Evolutionary conservation across 2,888 invertebrate genomes (phyloP), one percentile per base, ranked within the genome.

Genomic region (Sarcophaga caerulescens): DNA sequence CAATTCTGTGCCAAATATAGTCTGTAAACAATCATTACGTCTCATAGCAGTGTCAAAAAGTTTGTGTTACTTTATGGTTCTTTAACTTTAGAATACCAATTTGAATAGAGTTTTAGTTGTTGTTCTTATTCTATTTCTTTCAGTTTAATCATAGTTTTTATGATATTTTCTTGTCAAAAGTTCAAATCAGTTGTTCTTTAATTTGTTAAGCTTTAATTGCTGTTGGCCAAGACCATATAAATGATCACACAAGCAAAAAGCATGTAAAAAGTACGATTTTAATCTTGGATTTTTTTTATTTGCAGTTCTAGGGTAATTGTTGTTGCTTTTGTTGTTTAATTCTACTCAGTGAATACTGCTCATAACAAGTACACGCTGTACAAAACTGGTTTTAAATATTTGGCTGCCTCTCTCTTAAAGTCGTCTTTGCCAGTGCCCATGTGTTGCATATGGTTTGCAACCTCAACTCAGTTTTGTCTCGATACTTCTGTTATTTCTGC

Each of bases 141-240:
- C 2, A 62, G 52, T 5, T 70, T 21, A 59, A 8, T 71, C 59
- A 17, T 47, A n/a, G 17, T 69, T 59, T 59, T 77, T 35, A 17
- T 44, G 25, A 69, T 45, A 63, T 66, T 71, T 75, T 71, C 65
- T 71, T 69, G 69, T 73, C 52, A 77, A 73, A 77, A 60, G 70
- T 60, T 65, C 45, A 76, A 70, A 78, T 47, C 35, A 57, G 45
- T 73, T 82, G 35, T 57, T 74, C 25, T 17, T 12, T 52, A 14
- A 12, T 17, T 52, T 52, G 52, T 52, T 4, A 52, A 52, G 1
- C 25, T 68, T 66, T 73, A 19, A 14, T 59, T 68, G 44, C 71
- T 80, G 35, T 73, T 68, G 75, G 63, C 44, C 75, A 81, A 81
- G 62, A 74, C n/a, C 21, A 69, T 45, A 19, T 14, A 47, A 47